Evolutionary conservation across 2,113 vertebrate species (phyloP), one percentile per base, ranked within the genome.

Genomic region (Podarcis muralis): DNA sequence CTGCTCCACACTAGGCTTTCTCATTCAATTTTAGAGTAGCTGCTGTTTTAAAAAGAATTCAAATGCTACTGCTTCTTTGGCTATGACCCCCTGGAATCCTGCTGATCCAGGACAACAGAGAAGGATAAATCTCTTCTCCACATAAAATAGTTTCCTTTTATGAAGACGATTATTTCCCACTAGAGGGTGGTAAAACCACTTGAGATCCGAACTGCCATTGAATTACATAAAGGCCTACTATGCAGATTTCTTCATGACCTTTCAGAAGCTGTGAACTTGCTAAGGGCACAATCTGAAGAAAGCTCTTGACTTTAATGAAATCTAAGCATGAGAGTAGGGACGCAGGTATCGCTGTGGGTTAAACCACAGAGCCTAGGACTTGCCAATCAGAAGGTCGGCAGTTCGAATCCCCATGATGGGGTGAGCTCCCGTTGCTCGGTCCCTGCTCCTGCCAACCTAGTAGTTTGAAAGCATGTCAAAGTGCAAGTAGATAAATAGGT

Each of bases 131-230:
- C n/a, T 0, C 69, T 8, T 0, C 0, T 66, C n/a, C 62, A 84
- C 43, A 53, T 0, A 0, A 40, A 1, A 5, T 62, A 37, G 25
- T 83, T 87, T 85, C 82, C 1, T 25, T 0, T 11, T 3, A 89
- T 88, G 93, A 37, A 72, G 2, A 62, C 40, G 48, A 62, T 71
- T 87, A 6, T 81, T 72, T 13, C 11, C 88, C 94, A 2, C 91
- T 13, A 92, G 93, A 90, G 93, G 94, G 93, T 77, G 89, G 79
- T 91, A 91, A 87, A 93, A 88, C 91, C 88, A 25, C 16, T 32
- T 30, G 16, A 15, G 43, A 66, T 43, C 40, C 71, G 18, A 83
- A 48, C 5, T n/a, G 27, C 18, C 27, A n/a, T 5, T n/a, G 6
- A n/a, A 8, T 75, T 20, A 22, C 20, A 53, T 48, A 43, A 71